A percentile compares a stretch with the other conserved stretches of the same genome.
Evolutionary conservation across 2,113 vertebrate genomes (phyloP).

Genomic region (Pedetes capensis): DNA sequence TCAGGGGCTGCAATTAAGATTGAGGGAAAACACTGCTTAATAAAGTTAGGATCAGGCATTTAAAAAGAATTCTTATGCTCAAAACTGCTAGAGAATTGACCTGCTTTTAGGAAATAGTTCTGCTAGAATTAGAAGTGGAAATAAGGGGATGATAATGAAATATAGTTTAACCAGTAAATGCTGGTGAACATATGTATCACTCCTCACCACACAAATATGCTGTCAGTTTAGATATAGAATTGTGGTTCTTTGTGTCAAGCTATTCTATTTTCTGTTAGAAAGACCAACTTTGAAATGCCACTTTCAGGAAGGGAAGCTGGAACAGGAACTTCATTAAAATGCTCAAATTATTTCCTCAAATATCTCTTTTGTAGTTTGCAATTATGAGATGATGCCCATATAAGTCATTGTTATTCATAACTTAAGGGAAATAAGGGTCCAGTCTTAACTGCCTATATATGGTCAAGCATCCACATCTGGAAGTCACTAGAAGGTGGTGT

Average conservation of each 20-base stretch:
- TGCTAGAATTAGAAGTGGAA: constrained; percentile 79
- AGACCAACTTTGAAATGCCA: constrained; percentile 55
- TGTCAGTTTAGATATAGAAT: constrained; percentile 63
- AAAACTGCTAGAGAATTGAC: constrained; percentile 54
- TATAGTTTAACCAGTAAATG: constrained; percentile 73
- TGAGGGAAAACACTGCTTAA: constrained; percentile 44
- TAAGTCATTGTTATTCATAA: constrained; percentile 33
- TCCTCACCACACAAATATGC: constrained; percentile 26
- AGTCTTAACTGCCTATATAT: constrained; percentile 40
- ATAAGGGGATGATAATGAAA: constrained; percentile 74
- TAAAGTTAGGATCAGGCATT: constrained; percentile 49
- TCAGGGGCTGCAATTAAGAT: constrained; percentile 41
- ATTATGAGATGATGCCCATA: neutral
- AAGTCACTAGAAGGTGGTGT: constrained; percentile 50
- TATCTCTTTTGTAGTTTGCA: constrained; percentile 1
- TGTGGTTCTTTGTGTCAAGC: constrained; percentile 69
- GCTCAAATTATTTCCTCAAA: constrained; percentile 34
- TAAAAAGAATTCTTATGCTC: constrained; percentile 51
- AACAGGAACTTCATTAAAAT: constrained; percentile 46
- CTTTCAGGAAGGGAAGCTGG: constrained; percentile 54
- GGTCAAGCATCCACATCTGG: constrained; percentile 46
- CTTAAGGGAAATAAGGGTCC: constrained; percentile 24
- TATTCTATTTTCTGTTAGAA: constrained; percentile 68
- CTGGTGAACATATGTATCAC: constrained; percentile 62
- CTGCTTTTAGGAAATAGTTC: constrained; percentile 66